A percentile compares a stretch with the other conserved stretches of the same genome.
Conservation (phyloP, 1,140 invertebrate species). For the Drosophila kepulauana region DNA sequence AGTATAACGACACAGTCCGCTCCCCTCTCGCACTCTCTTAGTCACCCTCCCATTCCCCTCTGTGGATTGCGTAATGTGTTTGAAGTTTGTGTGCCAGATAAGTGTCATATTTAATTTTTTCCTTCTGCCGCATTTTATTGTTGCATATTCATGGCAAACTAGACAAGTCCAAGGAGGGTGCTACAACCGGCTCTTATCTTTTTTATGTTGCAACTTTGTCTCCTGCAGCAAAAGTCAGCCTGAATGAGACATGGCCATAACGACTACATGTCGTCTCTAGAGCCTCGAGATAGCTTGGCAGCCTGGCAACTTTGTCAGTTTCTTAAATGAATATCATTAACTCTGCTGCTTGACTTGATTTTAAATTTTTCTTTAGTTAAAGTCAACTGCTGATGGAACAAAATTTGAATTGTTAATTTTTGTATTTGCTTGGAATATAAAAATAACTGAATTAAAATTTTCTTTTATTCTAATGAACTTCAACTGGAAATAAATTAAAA, state of each 20-base stretch:
- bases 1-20: neutral
- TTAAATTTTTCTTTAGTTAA: neutral
- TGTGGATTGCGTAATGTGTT: conserved; percentile 47
- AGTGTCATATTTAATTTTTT: conserved; percentile 77
- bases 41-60: neutral
- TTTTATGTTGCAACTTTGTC: conserved; percentile 71
- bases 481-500: no score
- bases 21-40: neutral
- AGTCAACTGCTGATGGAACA: neutral
- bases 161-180: conserved; percentile 5
- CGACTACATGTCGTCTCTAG: conserved; percentile 14
- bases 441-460: no score
- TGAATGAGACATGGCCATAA: conserved; percentile 29
- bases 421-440: no score
- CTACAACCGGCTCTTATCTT: conserved; percentile 58
- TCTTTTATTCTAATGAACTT: no score
- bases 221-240: conserved; percentile 11
- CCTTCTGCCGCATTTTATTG: conserved; percentile 66
- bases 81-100: conserved; percentile 69
- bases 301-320: neutral
- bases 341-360: neutral
- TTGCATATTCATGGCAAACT: conserved; percentile 67
- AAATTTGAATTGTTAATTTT: neutral
- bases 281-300: neutral
- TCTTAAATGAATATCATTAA: conserved; percentile 8